phyloP scores from a whole-genome alignment of 2,888 invertebrate genomes.

The Exephanes ischioxanthus region DNA sequence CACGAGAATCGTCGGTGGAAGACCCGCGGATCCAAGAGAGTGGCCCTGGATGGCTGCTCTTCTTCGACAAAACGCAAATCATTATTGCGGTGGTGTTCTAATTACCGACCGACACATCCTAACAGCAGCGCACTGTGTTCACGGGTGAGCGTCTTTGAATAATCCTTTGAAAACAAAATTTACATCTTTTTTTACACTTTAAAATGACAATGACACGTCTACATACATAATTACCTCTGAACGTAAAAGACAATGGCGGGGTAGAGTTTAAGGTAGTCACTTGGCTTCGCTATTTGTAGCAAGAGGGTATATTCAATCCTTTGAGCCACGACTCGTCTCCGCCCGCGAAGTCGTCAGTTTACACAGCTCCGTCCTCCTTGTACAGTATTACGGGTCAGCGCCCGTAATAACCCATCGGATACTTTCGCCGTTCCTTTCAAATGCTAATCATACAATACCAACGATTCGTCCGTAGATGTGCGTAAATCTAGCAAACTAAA shows the following conservation, averaged over 20 bases:
- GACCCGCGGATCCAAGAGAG: conserved; percentile 88
- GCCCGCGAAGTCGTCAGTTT: conserved; percentile 35
- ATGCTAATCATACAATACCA: conserved; percentile 39
- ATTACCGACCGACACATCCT: conserved; percentile 92
- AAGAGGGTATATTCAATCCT: conserved; percentile 35
- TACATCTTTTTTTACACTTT: too few relatives aligned
- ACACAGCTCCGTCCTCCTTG: conserved; percentile 28
- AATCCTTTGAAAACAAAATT: not conserved
- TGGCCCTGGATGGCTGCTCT: conserved; percentile 96
- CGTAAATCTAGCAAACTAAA: not conserved
- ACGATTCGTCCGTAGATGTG: not conserved
- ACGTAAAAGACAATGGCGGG: not conserved
- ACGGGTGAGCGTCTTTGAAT: conserved; percentile 68
- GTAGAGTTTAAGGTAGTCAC: conserved; percentile 5
- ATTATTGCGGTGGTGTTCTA: conserved; percentile 93
- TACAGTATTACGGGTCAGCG: conserved; percentile 12
- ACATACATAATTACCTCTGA: not conserved
- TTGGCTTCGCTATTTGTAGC: conserved; percentile 2
- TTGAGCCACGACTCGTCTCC: conserved; percentile 35
- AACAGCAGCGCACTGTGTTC: conserved; percentile 91
- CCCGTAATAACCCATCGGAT: not conserved
- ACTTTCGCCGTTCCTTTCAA: conserved; percentile 55
- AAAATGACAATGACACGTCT: too few relatives aligned
- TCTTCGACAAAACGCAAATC: conserved; percentile 87
- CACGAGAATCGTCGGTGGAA: conserved; percentile 88